phyloP scores from a whole-genome alignment of 2,888 invertebrate species.

The Julus scandinavius region DNA sequence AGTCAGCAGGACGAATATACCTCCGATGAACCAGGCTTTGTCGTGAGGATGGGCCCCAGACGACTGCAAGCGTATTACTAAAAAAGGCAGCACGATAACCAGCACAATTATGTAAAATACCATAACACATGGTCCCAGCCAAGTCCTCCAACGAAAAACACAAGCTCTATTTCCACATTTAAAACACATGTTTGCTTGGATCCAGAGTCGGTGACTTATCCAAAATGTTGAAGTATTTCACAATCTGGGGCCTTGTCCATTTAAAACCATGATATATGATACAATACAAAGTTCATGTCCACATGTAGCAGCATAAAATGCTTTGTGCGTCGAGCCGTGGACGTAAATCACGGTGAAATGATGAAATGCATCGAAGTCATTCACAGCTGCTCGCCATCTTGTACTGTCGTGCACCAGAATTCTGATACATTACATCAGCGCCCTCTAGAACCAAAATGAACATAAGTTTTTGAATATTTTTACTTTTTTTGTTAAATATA shows the following conservation, averaged over 20 bases:
- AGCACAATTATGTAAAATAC: slow-evolving; percentile 82
- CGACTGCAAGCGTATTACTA: slow-evolving; percentile 81
- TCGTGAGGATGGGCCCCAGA: slow-evolving; percentile 82
- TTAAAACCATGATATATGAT: background rate
- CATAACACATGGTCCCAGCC: slow-evolving; percentile 89
- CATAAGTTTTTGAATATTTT: too few species aligned
- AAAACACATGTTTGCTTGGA: background rate
- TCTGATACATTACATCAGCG: background rate
- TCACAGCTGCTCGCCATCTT: slow-evolving; percentile 12
- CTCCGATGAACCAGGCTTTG: slow-evolving; percentile 83
- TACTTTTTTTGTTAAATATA: too few species aligned
- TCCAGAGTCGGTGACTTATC: background rate
- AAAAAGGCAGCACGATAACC: slow-evolving; percentile 83
- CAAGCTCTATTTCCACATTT: slow-evolving; percentile 37
- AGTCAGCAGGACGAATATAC: slow-evolving; percentile 90
- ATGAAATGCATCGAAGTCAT: background rate
- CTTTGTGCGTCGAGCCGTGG: background rate
- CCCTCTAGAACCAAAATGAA: background rate
- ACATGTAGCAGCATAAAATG: background rate
- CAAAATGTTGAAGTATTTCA: background rate
- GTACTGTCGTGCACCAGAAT: slow-evolving; percentile 2
- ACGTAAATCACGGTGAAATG: background rate
- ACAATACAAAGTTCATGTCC: background rate
- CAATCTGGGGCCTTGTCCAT: background rate
- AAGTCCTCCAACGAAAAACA: slow-evolving; percentile 77